These are phyloP conservation scores for Platyscapa corneri DNA, from an alignment of 1,140 invertebrate genomes.

Conservation along the genomic window DNA sequence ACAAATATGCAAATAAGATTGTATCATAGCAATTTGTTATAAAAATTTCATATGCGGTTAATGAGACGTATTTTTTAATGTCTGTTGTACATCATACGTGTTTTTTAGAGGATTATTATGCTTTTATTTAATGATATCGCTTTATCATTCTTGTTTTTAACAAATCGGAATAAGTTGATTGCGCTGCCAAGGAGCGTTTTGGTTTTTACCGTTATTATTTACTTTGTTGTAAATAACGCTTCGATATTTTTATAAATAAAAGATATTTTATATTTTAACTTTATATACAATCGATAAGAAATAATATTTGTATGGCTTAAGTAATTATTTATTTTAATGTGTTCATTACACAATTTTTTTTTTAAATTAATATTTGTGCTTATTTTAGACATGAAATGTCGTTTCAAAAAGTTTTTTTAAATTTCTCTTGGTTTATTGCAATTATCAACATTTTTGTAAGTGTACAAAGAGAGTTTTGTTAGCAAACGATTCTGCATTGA, in stretches of 20 bases:
- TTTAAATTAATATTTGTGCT: too few relatives aligned
- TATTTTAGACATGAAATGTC: too few relatives aligned
- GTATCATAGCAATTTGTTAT: background rate
- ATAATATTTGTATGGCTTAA: too few relatives aligned
- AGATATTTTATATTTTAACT: background rate
- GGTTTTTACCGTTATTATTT: background rate
- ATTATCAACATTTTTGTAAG: too few relatives aligned
- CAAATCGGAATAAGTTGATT: background rate
- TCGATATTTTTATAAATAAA: background rate
- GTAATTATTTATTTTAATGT: too few relatives aligned
- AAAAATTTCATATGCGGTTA: background rate
- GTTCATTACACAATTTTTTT: too few relatives aligned
- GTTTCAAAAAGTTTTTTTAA: too few relatives aligned
- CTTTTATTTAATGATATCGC: background rate
- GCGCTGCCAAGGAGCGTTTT: background rate
- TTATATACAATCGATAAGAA: too few relatives aligned
- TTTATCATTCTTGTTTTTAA: background rate
- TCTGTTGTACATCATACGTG: too few relatives aligned
- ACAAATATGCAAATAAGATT: background rate
- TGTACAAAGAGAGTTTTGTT: too few relatives aligned
- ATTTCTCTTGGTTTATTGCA: too few relatives aligned
- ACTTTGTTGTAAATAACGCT: background rate
- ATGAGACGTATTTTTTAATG: background rate
- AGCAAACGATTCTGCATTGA: too few relatives aligned
- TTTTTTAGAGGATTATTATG: background rate